A percentile compares a stretch with the other conserved stretches of the same genome.
phyloP scores from a whole-genome alignment of 2,797 vertebrate genomes.

The Pseudopleuronectes americanus region DNA sequence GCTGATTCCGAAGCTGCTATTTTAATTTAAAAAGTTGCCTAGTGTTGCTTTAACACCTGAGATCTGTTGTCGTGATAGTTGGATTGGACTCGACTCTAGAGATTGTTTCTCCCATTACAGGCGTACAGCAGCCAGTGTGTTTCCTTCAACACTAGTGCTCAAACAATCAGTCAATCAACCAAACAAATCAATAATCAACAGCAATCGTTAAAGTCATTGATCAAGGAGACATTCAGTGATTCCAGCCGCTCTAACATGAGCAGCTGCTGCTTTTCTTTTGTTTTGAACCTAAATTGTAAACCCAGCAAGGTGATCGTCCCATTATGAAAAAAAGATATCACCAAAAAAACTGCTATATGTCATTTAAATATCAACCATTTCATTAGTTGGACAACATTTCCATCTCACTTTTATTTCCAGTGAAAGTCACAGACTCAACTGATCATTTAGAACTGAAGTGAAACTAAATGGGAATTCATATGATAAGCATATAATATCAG shows the following conservation, averaged over 20 bases:
- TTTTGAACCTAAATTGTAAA: neutral
- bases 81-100: slow-evolving; percentile 43
- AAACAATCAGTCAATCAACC: slow-evolving; percentile 29
- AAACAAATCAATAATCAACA: slow-evolving; percentile 23
- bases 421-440: neutral
- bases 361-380: neutral
- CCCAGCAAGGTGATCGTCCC: no score
- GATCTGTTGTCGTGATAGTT: slow-evolving; percentile 53
- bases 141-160: slow-evolving; percentile 23
- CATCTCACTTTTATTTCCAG: neutral
- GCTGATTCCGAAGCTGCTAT: no score
- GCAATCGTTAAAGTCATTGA: slow-evolving; percentile 24
- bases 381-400: neutral
- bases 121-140: slow-evolving; percentile 27
- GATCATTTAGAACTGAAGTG: neutral
- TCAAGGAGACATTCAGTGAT: slow-evolving; percentile 24
- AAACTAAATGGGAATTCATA: slow-evolving; percentile 2
- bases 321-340: neutral
- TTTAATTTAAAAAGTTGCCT: no score
- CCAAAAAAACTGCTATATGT: neutral
- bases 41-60: slow-evolving; percentile 26
- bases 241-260: neutral
- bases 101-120: no score
- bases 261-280: neutral
- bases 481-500: neutral